Conservation (phyloP, 2,113 vertebrate species). For the Rousettus leschenaultii region DNA sequence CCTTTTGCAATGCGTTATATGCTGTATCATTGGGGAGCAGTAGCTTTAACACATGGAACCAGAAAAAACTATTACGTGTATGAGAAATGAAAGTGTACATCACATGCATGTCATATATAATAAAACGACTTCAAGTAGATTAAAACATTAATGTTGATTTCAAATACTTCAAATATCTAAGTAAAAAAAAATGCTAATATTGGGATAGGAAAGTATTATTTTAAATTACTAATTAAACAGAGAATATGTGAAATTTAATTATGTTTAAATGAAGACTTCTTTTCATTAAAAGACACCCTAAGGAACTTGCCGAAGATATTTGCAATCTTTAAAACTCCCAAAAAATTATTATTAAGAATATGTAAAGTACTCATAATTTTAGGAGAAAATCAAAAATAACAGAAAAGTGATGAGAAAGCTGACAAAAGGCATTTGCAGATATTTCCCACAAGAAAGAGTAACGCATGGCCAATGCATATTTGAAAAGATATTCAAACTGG, state of each 20-base stretch:
- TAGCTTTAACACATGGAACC: not conserved
- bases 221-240: not conserved
- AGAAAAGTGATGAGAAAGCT: not conserved
- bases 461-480: not conserved
- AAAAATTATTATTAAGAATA: not conserved
- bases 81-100: not conserved
- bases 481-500: not conserved
- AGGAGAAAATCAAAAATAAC: not conserved
- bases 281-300: not conserved
- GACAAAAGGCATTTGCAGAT: not conserved
- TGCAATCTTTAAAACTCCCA: not conserved
- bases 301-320: not conserved
- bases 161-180: not conserved
- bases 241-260: not conserved
- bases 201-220: not conserved
- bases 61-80: not conserved
- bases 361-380: not conserved
- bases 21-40: fast-evolving
- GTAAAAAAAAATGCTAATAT: not conserved
- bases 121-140: not conserved
- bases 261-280: not conserved
- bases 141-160: not conserved
- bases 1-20: not conserved
- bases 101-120: not conserved
- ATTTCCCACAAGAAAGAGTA: not conserved